These are phyloP conservation scores for Sylvilagus bachmani DNA, from an alignment of 2,113 vertebrate genomes.

Conservation along the genomic window DNA sequence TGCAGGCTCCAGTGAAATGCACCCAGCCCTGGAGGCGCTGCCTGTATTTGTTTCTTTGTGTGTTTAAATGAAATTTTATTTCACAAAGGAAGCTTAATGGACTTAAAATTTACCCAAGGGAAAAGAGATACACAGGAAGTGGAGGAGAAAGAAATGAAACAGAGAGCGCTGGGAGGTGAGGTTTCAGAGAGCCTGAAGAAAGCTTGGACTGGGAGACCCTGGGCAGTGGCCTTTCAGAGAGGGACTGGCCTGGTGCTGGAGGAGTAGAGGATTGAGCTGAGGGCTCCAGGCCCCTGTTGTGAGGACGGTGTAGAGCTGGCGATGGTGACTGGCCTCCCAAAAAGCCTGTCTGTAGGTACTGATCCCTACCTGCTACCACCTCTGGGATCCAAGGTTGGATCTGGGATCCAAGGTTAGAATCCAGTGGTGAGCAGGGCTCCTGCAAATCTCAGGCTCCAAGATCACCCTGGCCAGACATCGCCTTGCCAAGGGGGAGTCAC, in stretches of 20 bases:
- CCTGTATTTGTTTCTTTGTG: neutral
- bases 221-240: neutral
- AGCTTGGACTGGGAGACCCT: neutral
- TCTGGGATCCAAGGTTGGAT: neutral
- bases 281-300: fast-evolving
- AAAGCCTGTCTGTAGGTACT: neutral
- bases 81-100: neutral
- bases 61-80: neutral
- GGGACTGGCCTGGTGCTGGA: fast-evolving
- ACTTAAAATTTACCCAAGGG: neutral
- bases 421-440: neutral
- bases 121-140: neutral
- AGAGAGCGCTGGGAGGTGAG: neutral
- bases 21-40: no score
- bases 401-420: neutral
- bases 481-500: neutral
- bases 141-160: neutral
- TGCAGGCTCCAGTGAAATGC: neutral
- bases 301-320: neutral
- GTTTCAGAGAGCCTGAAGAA: neutral
- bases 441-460: neutral
- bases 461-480: neutral
- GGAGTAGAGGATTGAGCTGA: neutral
- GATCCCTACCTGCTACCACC: neutral
- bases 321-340: fast-evolving